These are phyloP conservation scores for Gymnobelideus leadbeateri DNA, from an alignment of 2,113 vertebrate genomes.

Conservation along the genomic window DNA sequence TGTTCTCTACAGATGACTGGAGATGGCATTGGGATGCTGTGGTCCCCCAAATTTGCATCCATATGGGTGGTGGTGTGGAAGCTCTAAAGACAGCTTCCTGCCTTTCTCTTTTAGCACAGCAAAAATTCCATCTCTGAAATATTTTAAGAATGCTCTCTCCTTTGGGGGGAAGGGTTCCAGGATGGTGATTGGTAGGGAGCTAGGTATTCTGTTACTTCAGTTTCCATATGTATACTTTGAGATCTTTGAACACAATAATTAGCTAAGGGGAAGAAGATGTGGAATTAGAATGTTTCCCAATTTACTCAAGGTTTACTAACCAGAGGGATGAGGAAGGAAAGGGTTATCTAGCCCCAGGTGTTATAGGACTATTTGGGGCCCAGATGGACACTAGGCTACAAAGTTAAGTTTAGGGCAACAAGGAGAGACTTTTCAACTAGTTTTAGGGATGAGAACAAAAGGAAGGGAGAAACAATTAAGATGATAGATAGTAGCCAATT, in stretches of 20 bases:
- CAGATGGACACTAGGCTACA: not conserved
- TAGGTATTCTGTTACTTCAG: not conserved
- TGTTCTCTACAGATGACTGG: not conserved
- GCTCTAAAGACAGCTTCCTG: not conserved
- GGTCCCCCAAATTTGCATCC: too few relatives aligned
- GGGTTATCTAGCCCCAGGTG: not conserved
- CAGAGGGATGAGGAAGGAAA: not conserved
- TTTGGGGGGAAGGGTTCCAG: not conserved
- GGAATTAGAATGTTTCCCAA: not conserved
- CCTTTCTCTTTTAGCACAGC: not conserved
- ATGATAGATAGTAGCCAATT: not conserved
- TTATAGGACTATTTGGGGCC: not conserved
- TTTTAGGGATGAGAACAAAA: not conserved
- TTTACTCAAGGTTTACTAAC: not conserved
- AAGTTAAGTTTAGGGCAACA: not conserved
- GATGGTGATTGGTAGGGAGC: not conserved
- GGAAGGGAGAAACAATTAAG: not conserved
- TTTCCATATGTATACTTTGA: not conserved
- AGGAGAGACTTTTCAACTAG: not conserved
- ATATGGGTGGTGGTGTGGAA: not conserved
- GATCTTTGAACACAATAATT: not conserved
- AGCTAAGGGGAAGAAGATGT: not conserved
- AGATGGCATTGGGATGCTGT: not conserved
- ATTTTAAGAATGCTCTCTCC: not conserved
- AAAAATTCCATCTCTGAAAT: not conserved